Base-by-base conservation (phyloP, 1,140 invertebrate species). In the Macrosteles quadrilineatus region DNA sequence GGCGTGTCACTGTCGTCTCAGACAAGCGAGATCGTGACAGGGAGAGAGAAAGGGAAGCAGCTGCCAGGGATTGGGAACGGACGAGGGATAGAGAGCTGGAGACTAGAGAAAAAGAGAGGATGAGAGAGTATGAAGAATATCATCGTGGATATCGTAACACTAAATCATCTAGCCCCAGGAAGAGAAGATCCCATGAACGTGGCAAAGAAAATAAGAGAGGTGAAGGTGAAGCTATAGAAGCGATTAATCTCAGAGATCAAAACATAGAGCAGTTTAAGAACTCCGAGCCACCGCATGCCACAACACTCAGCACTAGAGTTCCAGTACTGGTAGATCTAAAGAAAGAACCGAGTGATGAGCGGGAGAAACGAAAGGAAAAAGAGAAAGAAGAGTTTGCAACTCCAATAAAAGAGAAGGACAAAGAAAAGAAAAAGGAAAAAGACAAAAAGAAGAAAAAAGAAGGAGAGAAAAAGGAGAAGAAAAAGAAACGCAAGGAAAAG, bases 171-270 rank as follows among this genome's bases (percentile, higher is more conserved):
- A 47, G 53, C 29, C 31, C 71, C 67, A 77, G 80, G 14, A 80
- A 81, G 23, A 78, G 75, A 45, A 2, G 80, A 80, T 55, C 77
- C 78, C 29, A 78, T 78, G 53, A 80, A 83, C 25, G 81, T 80
- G 66, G 84, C 82, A 68, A 84, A 83, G 59, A 82, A 81, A 36
- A 84, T 82, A 75, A 84, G 80, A 68, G 85, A 83, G 43, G 87
- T 83, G 72, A 83, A 84, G 71, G 82, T 84, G 72, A 83, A 83
- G 66, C 43, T 14, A 29, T 47, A 1, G 36, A 57, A n/a, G 19
- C 36, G 1, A 29, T 29, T 14, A 59, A 25, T 59, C 21, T 43
- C 23, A 32, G 68, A 69, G 68, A 64, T 2, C 29, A 31, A n/a
- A 50, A 50, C n/a, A n/a, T 50, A 50, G 47, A 50, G 3, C 47